Evolutionary conservation across 1,140 invertebrate genomes (phyloP), one percentile per base, ranked within the genome.

Genomic region (Euschistus heros): DNA sequence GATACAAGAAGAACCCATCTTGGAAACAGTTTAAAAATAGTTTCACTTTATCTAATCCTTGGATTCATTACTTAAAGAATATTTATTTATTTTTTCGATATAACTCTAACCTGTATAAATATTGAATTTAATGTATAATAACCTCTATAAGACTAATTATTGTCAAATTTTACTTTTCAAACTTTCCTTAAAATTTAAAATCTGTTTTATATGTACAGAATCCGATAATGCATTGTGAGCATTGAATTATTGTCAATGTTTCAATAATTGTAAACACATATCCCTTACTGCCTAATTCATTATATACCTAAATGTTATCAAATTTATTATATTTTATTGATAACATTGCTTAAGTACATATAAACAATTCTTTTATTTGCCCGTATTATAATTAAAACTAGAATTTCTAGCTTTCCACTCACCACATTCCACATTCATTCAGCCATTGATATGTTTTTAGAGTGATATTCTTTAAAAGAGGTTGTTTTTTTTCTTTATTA

Each of bases 371-470:
- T 37, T 37, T 37, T 37, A 37, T 4, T 37, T 37, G 33, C 33
- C 33, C 33, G 33, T 37, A 37, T 37, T 37, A 37, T 37, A 37
- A 37, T 13, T 37, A 37, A 37, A 37, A 37, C 33, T 37, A 37
- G 33, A 37, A 37, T 37, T 37, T 37, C 33, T 37, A 37, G 33
- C 33, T 37, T 37, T 37, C 33, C 33, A 37, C 33, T 37, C 33
- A 42, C 14, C 22, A 2, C 63, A 52, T 22, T 13, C 63, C 47
- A 37, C 59, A 37, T 44, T 20, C 63, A 64, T 54, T 64, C 50
- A 18, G 37, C 42, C 63, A 64, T 17, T 64, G 63, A 64, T 64
- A 64, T 64, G 63, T 64, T 64, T 62, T 64, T 54, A 64, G 27
- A 54, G 24, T 55, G 63, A 64, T 64, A 64, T 64, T 64, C 63